Conservation (phyloP, 2,797 vertebrate species). For the Tenualosa ilisha region DNA sequence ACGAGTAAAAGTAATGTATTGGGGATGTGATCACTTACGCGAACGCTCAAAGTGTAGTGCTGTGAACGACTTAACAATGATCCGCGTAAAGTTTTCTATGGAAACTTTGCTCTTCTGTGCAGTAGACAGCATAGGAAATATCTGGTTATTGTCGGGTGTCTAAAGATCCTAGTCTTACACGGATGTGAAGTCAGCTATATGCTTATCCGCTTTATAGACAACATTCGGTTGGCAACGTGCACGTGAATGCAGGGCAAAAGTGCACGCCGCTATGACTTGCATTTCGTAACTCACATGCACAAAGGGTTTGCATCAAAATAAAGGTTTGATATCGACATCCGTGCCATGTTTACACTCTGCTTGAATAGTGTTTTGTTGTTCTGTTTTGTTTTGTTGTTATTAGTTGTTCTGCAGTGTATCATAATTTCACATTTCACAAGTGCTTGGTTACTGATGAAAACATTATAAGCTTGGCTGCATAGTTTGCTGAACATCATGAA, state of each 20-base stretch:
- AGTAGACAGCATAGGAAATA: neutral
- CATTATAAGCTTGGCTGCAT: neutral
- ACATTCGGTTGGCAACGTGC: neutral
- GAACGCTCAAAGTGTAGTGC: too few species aligned
- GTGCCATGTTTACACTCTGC: neutral
- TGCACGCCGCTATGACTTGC: conserved; percentile 7
- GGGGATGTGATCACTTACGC: too few species aligned
- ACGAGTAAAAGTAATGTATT: too few species aligned
- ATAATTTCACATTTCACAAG: neutral
- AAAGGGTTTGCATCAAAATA: neutral
- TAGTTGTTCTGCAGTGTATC: too few species aligned
- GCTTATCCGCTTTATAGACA: neutral
- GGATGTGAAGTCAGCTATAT: neutral
- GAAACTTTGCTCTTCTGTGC: too few species aligned
- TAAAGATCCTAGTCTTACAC: neutral
- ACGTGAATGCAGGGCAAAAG: conserved; percentile 20
- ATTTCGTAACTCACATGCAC: conserved; percentile 18
- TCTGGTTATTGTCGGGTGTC: neutral
- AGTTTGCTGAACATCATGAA: neutral
- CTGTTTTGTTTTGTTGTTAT: too few species aligned
- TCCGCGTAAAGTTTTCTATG: too few species aligned
- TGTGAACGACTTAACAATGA: too few species aligned
- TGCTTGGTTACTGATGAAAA: neutral
- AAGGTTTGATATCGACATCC: neutral
- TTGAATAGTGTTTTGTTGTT: too few species aligned